phyloP scores from a whole-genome alignment of 2,888 invertebrate genomes.

The Drosophila mimica region DNA sequence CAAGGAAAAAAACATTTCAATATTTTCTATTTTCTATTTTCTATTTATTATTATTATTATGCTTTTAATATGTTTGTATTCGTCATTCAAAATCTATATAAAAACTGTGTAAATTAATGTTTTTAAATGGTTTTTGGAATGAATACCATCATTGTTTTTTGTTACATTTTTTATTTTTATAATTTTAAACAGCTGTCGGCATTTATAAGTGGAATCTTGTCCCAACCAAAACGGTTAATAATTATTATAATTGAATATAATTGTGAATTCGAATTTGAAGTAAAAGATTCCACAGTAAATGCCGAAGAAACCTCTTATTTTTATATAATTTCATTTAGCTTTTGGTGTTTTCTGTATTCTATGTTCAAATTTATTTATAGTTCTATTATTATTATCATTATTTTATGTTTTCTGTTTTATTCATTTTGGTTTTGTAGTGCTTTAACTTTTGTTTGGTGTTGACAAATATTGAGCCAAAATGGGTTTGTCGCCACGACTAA shows the following conservation, averaged over 20 bases:
- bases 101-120: not conserved
- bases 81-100: not conserved
- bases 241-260: not conserved
- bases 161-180: not conserved
- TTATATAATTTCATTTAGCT: slow-evolving; percentile 4
- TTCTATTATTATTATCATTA: slow-evolving; percentile 3
- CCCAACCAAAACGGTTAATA: not conserved
- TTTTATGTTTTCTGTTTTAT: slow-evolving; percentile 2
- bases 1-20: slow-evolving; percentile 16
- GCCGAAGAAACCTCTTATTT: not conserved
- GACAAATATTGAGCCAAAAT: slow-evolving; percentile 69
- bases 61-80: slow-evolving; percentile 16
- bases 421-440: slow-evolving; percentile 26
- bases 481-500: slow-evolving; percentile 55
- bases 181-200: not conserved
- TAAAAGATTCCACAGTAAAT: slow-evolving; percentile 9
- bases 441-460: slow-evolving; percentile 52
- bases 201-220: slow-evolving; percentile 9
- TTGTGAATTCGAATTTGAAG: not conserved
- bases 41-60: not conserved
- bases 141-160: not conserved
- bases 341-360: slow-evolving; percentile 28
- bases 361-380: slow-evolving; percentile 6
- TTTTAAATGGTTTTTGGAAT: not conserved
- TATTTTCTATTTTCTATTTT: slow-evolving; percentile 7